Percentiles rank a stretch among this genome's conserved stretches.
Conservation (phyloP, 2,113 vertebrate species). For the Oxygymnocypris stewartii region DNA sequence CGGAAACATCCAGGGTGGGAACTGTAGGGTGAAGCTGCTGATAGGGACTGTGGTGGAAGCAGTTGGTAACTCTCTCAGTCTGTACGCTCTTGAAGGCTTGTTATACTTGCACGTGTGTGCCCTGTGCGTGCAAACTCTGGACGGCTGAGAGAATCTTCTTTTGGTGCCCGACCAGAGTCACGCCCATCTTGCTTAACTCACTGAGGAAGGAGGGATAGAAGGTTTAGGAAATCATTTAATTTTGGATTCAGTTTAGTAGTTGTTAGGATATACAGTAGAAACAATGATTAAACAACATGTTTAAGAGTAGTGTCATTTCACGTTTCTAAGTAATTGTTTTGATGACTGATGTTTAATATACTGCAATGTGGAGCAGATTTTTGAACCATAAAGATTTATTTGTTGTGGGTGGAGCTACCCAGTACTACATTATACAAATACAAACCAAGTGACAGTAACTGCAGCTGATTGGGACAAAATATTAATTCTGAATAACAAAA, state of each 20-base stretch:
- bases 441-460: not conserved
- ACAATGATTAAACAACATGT: not conserved
- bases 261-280: not conserved
- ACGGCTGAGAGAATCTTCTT: conserved; percentile 79
- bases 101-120: conserved; percentile 82
- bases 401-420: not conserved
- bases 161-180: conserved; percentile 77
- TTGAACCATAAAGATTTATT: not conserved
- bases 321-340: not conserved
- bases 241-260: not conserved
- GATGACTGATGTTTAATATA: not conserved
- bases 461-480: too few relatives aligned
- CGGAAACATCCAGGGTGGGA: conserved; percentile 40
- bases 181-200: conserved; percentile 78
- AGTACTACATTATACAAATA: not conserved
- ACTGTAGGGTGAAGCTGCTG: conserved; percentile 49
- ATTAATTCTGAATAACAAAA: too few relatives aligned
- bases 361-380: not conserved
- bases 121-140: conserved; percentile 78
- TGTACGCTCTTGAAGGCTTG: conserved; percentile 45
- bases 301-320: not conserved
- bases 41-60: conserved; percentile 33
- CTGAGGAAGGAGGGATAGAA: conserved; percentile 56
- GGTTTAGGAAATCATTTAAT: not conserved
- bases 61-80: conserved; percentile 43